Percentiles rank a stretch among this genome's conserved stretches.
These are phyloP conservation scores for Gallinago nigripennis DNA, from an alignment of 2,797 vertebrate genomes.

Conservation along the genomic window DNA sequence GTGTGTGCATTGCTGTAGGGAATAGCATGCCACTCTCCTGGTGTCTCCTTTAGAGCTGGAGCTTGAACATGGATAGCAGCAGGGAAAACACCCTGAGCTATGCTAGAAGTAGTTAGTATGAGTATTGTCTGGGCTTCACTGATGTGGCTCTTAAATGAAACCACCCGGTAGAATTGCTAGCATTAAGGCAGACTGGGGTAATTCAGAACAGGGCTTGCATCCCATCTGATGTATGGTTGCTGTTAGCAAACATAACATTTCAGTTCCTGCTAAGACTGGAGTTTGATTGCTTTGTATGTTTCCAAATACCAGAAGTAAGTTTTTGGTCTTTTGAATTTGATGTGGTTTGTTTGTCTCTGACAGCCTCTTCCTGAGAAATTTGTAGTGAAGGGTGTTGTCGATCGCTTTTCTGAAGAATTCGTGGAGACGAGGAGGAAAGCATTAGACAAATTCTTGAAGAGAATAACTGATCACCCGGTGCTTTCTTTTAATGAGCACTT, in stretches of 20 bases:
- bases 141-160: background rate
- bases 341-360: background rate
- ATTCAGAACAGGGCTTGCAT: background rate
- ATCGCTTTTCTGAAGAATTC: slow-evolving; percentile 85
- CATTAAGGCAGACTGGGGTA: background rate
- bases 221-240: background rate
- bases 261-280: background rate
- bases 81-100: background rate
- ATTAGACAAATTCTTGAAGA: slow-evolving; percentile 84
- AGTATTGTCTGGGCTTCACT: background rate
- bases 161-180: background rate
- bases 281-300: background rate
- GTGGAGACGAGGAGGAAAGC: slow-evolving; percentile 84
- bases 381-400: slow-evolving; percentile 84
- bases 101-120: background rate
- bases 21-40: background rate
- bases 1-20: background rate
- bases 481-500: slow-evolving; percentile 85
- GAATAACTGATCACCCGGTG: slow-evolving; percentile 83
- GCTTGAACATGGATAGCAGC: background rate
- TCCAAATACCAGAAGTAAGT: background rate
- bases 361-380: slow-evolving; percentile 86
- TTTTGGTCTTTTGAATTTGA: background rate
- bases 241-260: background rate
- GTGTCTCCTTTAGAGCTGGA: background rate